phyloP scores from a whole-genome alignment of 2,797 vertebrate genomes.

The Argentina silus region DNA sequence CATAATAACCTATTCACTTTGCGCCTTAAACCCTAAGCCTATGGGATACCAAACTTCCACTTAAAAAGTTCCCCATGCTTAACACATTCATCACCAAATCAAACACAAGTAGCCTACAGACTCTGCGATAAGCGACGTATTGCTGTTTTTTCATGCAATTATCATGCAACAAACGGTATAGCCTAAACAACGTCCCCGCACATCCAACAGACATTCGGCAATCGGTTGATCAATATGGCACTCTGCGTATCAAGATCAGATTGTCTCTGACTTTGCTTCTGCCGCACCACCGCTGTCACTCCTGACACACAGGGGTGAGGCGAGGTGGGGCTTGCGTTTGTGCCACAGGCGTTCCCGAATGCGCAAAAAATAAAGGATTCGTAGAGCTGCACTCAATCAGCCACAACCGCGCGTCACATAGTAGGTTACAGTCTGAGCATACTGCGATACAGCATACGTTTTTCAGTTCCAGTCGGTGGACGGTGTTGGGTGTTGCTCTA shows the following conservation, averaged over 20 bases:
- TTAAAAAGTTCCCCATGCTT: not conserved
- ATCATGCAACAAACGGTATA: not conserved
- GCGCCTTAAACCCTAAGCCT: not conserved
- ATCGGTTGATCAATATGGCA: not conserved
- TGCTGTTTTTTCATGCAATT: not conserved
- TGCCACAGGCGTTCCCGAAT: conserved; percentile 12
- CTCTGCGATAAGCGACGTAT: not conserved
- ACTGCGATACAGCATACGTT: not conserved
- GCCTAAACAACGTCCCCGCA: too few species aligned
- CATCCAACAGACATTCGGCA: not conserved
- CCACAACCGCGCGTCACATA: not conserved
- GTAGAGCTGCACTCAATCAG: conserved; percentile 2
- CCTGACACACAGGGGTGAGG: not conserved
- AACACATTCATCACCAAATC: not conserved
- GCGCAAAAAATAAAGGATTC: conserved; percentile 20
- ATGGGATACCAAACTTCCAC: not conserved
- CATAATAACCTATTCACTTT: not conserved
- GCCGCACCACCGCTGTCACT: not conserved
- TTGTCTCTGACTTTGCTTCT: not conserved
- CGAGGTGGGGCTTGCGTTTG: not conserved
- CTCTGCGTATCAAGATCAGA: not conserved
- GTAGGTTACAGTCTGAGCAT: not conserved
- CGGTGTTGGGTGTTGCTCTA: not conserved
- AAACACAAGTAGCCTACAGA: not conserved
- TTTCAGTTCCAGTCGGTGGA: not conserved